Conservation (phyloP, 2,797 vertebrate species). For the Pristis pectinata region DNA sequence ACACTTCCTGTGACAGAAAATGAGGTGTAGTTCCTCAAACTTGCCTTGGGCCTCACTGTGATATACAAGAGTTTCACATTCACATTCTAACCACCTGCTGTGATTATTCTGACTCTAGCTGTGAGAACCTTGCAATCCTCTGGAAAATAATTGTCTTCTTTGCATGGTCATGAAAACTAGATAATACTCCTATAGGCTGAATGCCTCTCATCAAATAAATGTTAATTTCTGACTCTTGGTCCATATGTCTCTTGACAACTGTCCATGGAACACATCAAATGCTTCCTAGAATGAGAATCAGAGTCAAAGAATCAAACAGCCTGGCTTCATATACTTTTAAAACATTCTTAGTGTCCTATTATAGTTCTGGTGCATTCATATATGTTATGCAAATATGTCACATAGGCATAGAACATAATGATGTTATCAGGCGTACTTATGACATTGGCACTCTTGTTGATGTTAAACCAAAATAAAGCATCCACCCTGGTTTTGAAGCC, state of each 20-base stretch:
- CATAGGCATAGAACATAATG: no score
- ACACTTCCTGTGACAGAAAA: no score
- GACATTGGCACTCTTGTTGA: no score
- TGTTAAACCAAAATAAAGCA: no score
- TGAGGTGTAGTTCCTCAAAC: no score
- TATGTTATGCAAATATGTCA: no score
- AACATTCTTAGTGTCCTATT: neutral
- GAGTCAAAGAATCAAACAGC: neutral
- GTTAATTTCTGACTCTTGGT: neutral
- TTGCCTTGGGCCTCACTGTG: no score
- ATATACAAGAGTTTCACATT: no score
- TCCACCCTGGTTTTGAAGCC: no score
- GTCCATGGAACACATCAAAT: neutral
- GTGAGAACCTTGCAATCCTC: neutral
- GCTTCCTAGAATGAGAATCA: neutral
- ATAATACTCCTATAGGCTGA: neutral
- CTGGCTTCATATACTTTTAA: neutral
- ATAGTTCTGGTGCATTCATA: neutral
- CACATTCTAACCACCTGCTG: neutral
- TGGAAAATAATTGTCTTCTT: neutral
- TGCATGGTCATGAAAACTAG: neutral
- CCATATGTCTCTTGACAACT: neutral
- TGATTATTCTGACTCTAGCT: neutral
- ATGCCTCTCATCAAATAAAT: neutral
- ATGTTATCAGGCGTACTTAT: no score